These are phyloP conservation scores for Halcyon chelicuti DNA, from an alignment of 2,797 vertebrate species.

Conservation along the genomic window DNA sequence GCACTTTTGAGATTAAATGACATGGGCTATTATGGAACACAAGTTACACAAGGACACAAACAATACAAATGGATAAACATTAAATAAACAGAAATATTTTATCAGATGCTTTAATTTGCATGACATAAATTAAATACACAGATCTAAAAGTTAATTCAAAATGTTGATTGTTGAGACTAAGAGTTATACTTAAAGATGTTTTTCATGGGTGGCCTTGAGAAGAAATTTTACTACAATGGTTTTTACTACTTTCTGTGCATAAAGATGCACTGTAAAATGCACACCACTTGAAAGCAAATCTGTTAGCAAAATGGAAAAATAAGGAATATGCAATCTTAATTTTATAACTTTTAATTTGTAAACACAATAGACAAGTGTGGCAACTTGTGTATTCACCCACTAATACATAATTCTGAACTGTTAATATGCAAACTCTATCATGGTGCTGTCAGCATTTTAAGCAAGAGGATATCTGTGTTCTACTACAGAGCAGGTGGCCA, in stretches of 20 bases:
- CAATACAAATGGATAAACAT: background rate
- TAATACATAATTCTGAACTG: background rate
- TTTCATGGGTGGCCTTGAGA: background rate
- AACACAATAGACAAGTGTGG: background rate
- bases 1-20: slow-evolving; percentile 40
- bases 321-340: background rate
- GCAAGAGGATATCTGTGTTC: background rate
- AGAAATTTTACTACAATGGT: background rate
- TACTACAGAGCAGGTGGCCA: background rate
- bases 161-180: slow-evolving; percentile 32
- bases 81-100: background rate
- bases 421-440: background rate
- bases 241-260: background rate
- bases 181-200: background rate
- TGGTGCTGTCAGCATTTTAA: background rate
- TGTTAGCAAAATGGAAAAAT: background rate
- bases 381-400: background rate
- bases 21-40: background rate
- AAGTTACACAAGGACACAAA: slow-evolving; percentile 15
- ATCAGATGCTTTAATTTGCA: background rate
- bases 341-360: background rate
- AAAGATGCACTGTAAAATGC: background rate
- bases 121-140: slow-evolving; percentile 31
- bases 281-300: background rate
- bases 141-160: slow-evolving; percentile 65